Percentiles rank a stretch among this genome's conserved stretches.
Evolutionary conservation across 2,888 invertebrate species (phyloP).

Genomic region (Caenorhabditis sinica): DNA sequence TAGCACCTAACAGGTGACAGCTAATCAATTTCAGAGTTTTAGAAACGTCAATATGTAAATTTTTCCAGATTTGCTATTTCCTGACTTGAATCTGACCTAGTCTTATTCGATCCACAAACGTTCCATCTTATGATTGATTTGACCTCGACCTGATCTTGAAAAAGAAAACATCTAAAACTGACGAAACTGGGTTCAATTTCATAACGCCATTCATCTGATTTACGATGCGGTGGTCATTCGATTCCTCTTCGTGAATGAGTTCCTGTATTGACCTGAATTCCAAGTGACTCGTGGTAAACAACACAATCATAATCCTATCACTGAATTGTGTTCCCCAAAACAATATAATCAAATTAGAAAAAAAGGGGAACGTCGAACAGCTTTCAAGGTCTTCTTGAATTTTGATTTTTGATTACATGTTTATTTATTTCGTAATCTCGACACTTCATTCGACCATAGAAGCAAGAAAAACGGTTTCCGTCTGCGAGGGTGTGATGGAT

Average conservation of each 20-base stretch:
- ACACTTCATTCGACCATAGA: neutral
- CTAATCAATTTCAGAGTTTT: too few species aligned
- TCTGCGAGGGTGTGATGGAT: neutral
- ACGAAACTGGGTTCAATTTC: slow-evolving; percentile 28
- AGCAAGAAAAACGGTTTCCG: slow-evolving; percentile 23
- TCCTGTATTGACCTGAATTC: slow-evolving; percentile 17
- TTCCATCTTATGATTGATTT: slow-evolving; percentile 3
- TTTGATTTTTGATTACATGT: slow-evolving; percentile 43
- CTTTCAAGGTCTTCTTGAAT: slow-evolving; percentile 35
- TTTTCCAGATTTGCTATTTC: too few species aligned
- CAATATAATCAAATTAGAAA: slow-evolving; percentile 47
- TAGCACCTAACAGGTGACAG: too few species aligned
- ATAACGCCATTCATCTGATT: slow-evolving; percentile 16
- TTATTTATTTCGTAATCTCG: slow-evolving; percentile 19
- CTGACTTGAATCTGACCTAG: too few species aligned
- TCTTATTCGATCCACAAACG: neutral
- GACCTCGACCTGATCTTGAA: slow-evolving; percentile 25
- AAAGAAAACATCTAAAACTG: slow-evolving; percentile 24
- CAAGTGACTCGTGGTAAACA: slow-evolving; percentile 22
- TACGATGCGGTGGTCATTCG: slow-evolving; percentile 2
- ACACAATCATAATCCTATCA: slow-evolving; percentile 49
- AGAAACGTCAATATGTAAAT: too few species aligned
- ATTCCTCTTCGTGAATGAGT: slow-evolving; percentile 6
- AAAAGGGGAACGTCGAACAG: slow-evolving; percentile 32
- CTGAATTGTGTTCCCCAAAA: slow-evolving; percentile 10